Evolutionary conservation across 2,113 vertebrate genomes (phyloP).

Genomic region (Percopsis transmontana): DNA sequence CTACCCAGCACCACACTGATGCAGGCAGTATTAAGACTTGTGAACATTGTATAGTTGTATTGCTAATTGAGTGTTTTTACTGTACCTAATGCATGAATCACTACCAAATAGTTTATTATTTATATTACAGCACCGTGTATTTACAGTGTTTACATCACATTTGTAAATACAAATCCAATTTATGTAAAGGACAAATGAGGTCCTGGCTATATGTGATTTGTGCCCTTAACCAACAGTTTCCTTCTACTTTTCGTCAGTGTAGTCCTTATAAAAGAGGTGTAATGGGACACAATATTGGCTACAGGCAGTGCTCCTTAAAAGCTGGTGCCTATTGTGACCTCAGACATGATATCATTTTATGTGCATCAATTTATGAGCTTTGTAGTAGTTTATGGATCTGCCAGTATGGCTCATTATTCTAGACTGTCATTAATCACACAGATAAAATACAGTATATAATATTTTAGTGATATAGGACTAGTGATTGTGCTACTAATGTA

Average conservation of each 20-base stretch:
- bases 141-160: constrained; percentile 48
- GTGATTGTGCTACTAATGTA: too few species aligned
- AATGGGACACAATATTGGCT: not conserved
- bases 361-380: not conserved
- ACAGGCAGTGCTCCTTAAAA: not conserved
- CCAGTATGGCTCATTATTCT: not conserved
- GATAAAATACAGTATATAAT: not conserved
- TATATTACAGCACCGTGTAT: constrained; percentile 32
- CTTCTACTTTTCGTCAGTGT: not conserved
- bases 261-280: not conserved
- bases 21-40: constrained; percentile 9
- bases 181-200: constrained; percentile 10
- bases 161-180: constrained; percentile 37
- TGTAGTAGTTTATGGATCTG: not conserved
- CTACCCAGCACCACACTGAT: constrained; percentile 6
- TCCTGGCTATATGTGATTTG: constrained; percentile 11
- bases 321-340: too few species aligned
- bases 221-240: not conserved
- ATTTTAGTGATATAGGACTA: too few species aligned
- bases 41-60: too few species aligned
- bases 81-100: too few species aligned
- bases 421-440: not conserved
- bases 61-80: too few species aligned
- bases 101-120: too few species aligned
- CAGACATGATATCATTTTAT: not conserved